Evolutionary conservation across 2,888 invertebrate genomes (phyloP).

Genomic region (Cryptocephalus moraei): DNA sequence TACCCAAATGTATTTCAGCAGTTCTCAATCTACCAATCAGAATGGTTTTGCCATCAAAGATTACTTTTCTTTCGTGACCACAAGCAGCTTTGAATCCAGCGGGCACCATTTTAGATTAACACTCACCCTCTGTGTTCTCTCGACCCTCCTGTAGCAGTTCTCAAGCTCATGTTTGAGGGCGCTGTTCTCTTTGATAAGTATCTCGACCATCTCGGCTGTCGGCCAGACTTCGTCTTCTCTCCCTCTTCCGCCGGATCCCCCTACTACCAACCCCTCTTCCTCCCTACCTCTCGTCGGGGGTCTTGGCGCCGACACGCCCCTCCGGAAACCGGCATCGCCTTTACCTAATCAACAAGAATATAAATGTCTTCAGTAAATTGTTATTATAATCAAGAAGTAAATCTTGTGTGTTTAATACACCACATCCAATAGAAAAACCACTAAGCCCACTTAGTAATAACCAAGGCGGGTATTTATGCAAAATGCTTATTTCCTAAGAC

Average conservation of each 20-base stretch:
- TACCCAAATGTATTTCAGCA: too few species aligned
- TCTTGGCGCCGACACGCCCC: constrained; percentile 37
- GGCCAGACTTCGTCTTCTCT: constrained; percentile 44
- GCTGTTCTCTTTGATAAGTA: constrained; percentile 75
- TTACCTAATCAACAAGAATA: too few species aligned
- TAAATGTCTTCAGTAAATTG: too few species aligned
- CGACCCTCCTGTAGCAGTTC: constrained; percentile 70
- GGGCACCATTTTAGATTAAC: not conserved
- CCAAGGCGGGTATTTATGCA: too few species aligned
- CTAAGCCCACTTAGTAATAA: too few species aligned
- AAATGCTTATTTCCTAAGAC: too few species aligned
- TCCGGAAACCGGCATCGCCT: constrained; percentile 17
- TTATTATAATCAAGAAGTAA: too few species aligned
- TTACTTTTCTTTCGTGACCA: too few species aligned
- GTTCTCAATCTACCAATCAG: too few species aligned
- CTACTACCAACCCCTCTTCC: constrained; percentile 44
- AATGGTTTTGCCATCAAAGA: too few species aligned
- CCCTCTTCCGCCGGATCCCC: constrained; percentile 7
- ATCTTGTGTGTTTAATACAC: too few species aligned
- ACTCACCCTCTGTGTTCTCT: constrained; percentile 73
- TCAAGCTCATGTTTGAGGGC: constrained; percentile 75
- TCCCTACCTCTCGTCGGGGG: constrained; percentile 48
- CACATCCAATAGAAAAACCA: too few species aligned
- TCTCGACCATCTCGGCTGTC: constrained; percentile 66
- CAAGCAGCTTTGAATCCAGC: not conserved